Percentiles rank a stretch among this genome's conserved stretches.
Conservation (phyloP, 1,140 invertebrate genomes). For the Fragariocoptes setiger region DNA sequence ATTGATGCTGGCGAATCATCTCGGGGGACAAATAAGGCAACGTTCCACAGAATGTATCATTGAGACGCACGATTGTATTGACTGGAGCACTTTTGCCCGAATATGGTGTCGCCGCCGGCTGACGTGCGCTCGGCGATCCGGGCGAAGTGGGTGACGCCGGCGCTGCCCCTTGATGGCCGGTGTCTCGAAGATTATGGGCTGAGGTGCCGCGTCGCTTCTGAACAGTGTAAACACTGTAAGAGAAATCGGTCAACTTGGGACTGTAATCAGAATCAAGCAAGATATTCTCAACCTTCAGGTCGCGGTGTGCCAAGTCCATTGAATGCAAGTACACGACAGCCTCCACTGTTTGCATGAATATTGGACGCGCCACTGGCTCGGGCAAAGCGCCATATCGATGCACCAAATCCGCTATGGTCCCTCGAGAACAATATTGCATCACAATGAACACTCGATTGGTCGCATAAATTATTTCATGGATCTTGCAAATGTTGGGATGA, state of each 20-base stretch:
- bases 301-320: conserved; percentile 7
- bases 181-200: background rate
- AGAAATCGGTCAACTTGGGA: conserved; percentile 9
- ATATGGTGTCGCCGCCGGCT: too few relatives aligned
- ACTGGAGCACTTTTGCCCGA: too few relatives aligned
- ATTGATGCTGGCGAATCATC: conserved; percentile 11
- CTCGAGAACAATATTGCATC: conserved; percentile 5
- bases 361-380: background rate
- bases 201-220: background rate
- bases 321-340: conserved; percentile 7
- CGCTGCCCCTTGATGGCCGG: too few relatives aligned
- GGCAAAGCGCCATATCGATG: background rate
- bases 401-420: conserved; percentile 6
- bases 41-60: conserved; percentile 3
- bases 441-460: conserved; percentile 6
- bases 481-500: conserved; percentile 4
- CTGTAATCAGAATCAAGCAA: conserved; percentile 1
- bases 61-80: background rate
- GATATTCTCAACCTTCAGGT: conserved; percentile 9
- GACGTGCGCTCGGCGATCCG: too few relatives aligned
- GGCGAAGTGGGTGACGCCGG: too few relatives aligned
- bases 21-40: conserved; percentile 13
- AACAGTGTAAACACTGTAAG: conserved; percentile 1
- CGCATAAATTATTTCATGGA: conserved; percentile 5
- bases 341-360: background rate